Conservation (phyloP, 2,113 vertebrate genomes). For the Elanus axillaris region DNA sequence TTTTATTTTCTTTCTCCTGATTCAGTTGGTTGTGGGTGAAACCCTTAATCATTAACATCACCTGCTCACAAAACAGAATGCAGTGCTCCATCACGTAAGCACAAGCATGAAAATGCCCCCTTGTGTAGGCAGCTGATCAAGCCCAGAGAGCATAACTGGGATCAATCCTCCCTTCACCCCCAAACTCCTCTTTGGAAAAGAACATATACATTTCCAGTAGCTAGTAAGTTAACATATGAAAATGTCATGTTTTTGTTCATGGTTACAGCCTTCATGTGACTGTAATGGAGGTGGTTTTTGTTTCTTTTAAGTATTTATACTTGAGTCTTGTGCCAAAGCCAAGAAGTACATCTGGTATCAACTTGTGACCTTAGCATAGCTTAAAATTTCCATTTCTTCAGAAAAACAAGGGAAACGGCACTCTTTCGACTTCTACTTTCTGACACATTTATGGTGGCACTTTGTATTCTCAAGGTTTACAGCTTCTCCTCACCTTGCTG, state of each 20-base stretch:
- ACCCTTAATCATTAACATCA: not conserved
- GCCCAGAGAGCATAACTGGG: not conserved
- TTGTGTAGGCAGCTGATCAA: not conserved
- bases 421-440: not conserved
- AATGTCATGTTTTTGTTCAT: not conserved
- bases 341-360: conserved; percentile 20
- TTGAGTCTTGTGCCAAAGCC: not conserved
- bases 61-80: not conserved
- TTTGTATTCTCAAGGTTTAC: not conserved
- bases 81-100: not conserved
- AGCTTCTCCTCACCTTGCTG: not conserved
- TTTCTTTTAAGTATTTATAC: not conserved
- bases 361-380: not conserved
- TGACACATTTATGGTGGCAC: not conserved
- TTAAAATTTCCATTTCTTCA: not conserved
- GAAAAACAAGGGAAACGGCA: not conserved
- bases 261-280: not conserved
- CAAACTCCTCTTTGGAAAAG: not conserved
- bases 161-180: not conserved
- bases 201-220: not conserved
- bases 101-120: not conserved
- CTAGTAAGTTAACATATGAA: not conserved
- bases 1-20: not conserved
- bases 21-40: not conserved
- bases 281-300: not conserved